Percentiles rank a stretch among this genome's conserved stretches.
Evolutionary conservation across 35 echinoderm and acorn worm genomes (phyloP).

Genomic region (Hemicentrotus pulcherrimus): DNA sequence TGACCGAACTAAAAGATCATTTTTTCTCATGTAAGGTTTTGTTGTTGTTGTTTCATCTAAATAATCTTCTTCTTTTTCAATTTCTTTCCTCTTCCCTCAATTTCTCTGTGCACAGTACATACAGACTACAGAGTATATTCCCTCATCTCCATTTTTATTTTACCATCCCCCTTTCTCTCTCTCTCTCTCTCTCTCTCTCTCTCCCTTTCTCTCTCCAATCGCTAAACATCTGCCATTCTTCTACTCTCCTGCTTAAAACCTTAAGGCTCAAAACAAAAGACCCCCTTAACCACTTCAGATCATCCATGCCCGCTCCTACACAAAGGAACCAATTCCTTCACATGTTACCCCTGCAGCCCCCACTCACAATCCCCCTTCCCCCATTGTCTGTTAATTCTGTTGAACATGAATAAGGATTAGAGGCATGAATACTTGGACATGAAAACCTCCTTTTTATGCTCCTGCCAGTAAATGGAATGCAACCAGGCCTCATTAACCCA

Average conservation of each 20-base stretch:
- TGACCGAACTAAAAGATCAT: too few relatives aligned
- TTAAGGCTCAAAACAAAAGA: not conserved
- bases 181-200: too few relatives aligned
- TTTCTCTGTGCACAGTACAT: not conserved
- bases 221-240: not conserved
- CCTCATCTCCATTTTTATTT: too few relatives aligned
- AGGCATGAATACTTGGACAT: not conserved
- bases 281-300: not conserved
- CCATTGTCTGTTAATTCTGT: not conserved
- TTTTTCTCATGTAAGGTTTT: too few relatives aligned
- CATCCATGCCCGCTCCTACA: not conserved
- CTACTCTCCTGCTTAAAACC: not conserved
- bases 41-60: too few relatives aligned
- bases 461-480: not conserved
- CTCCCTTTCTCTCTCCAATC: not conserved
- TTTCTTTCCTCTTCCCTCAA: not conserved
- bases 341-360: not conserved
- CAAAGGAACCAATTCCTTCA: conserved; percentile 3
- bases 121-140: too few relatives aligned
- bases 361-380: not conserved
- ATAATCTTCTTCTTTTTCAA: not conserved
- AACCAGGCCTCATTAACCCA: not conserved
- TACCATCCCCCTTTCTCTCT: too few relatives aligned
- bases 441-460: not conserved
- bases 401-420: not conserved